Evolutionary conservation across 2,888 invertebrate genomes (phyloP), one percentile per base, ranked within the genome.

Genomic region (Odontocerum albicorne): DNA sequence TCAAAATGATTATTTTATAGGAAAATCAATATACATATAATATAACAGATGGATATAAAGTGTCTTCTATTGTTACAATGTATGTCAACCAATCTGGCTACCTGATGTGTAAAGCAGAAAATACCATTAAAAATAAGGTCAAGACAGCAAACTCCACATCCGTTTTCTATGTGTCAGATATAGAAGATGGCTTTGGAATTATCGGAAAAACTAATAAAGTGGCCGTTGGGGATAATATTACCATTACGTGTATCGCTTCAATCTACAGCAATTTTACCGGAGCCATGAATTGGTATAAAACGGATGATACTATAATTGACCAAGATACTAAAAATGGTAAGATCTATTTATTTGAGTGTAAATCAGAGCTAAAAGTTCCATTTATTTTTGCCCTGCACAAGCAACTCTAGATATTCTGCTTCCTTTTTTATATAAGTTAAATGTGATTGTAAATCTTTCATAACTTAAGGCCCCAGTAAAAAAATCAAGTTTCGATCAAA

Each of bases 161-260:
- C 21, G 56, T 46, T 20, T 62, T 63, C 51, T 62, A 60, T 32
- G 62, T 65, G 19, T 63, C 67, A 60, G 70, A 82, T 64, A 71
- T 77, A 3, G 56, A 66, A 31, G 66, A 71, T 33, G 79, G 78
- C 7, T 72, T 75, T 53, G 68, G 67, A 35, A 66, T 75, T 13
- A 42, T 22, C 12, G 40, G 31, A 46, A 16, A 27, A 12, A 58
- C 64, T 13, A 67, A 67, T 1, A 68, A 71, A 21, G 71, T 77
- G 31, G 79, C 83, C 1, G 71, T 73, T 21, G 82, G 80, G 1
- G 85, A 87, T 59, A 65, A 75, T 49, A 65, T 85, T 1, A 69
- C 67, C 12, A 62, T 86, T 4, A 75, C 70, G 3, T 88, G 88
- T 66, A 81, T 78, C 2, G 83, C 81, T 1, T 75, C 83, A 1